Base-by-base conservation (phyloP, 2,888 invertebrate genomes). In the Oscheius onirici region DNA sequence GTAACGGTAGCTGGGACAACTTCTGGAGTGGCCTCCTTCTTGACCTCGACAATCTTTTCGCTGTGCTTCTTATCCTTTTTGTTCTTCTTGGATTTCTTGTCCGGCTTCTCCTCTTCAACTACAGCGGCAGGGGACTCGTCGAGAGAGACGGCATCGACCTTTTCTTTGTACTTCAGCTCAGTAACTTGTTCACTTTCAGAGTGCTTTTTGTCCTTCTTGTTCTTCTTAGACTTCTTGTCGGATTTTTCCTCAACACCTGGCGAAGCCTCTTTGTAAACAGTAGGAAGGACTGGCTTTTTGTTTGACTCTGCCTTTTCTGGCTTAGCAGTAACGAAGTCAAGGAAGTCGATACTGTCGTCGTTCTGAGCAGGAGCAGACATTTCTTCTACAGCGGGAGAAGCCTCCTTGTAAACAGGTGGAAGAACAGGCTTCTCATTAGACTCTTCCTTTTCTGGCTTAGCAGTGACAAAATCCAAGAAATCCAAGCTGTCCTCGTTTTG, bases 381-480 rank as follows among this genome's bases (percentile, higher is more conserved):
- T 13, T 52, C 52, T 24, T 52, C 6, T 6, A 22, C 13, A 52
- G 51, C 17, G 8, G 52, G 22, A 6, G 24, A n/a, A 17, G 52
- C 22, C 13, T 52, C 52, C 51, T 49, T 17, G 20, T 6, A 3
- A 17, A 49, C 20, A n/a, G n/a, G 22, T 11, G 55, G n/a, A 24
- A 26, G 55, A 8, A 17, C n/a, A n/a, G 28, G 28, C n/a, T 17
- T 22, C 5, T 34, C 17, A 11, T 34, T 28, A 10, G 20, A 22
- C 60, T 26, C 49, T 66, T 24, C 20, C 22, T 60, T 54, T 13
- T 51, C 63, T 22, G 61, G 13, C 52, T 76, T 75, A 11, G 74
- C 54, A 28, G 78, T 72, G 8, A 75, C 76, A 67, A 73, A 75
- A 52, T 76, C 78, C n/a, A 76, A 41, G 67, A 78, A 75, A 34